phyloP scores from a whole-genome alignment of 2,797 vertebrate genomes.

The Sarcoramphus papa region DNA sequence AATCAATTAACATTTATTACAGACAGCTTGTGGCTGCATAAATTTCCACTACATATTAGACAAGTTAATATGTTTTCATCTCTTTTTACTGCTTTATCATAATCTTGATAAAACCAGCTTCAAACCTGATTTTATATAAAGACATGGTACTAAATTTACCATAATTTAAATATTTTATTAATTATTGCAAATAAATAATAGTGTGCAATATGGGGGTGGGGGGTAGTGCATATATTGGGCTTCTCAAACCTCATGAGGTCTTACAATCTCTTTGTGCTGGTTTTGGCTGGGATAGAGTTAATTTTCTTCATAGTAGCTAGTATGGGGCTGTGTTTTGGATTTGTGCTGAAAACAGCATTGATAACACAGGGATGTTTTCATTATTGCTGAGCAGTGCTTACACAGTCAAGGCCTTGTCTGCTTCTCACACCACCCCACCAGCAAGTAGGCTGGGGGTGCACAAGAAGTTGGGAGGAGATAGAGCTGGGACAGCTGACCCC shows the following conservation, averaged over 20 bases:
- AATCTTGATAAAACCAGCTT: not conserved
- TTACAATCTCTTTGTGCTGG: not conserved
- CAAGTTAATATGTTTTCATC: slow-evolving; percentile 32
- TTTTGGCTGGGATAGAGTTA: no score
- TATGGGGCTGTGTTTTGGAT: no score
- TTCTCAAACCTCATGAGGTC: not conserved
- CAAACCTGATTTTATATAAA: not conserved
- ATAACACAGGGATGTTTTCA: no score
- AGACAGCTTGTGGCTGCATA: slow-evolving; percentile 35
- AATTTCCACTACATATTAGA: slow-evolving; percentile 12
- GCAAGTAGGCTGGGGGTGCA: no score
- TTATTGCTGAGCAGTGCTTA: no score
- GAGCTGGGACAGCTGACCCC: no score
- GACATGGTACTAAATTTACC: not conserved
- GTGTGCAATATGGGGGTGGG: accelerated
- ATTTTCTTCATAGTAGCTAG: no score
- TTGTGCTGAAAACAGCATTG: no score
- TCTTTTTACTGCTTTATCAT: not conserved
- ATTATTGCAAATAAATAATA: not conserved
- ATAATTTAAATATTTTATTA: not conserved
- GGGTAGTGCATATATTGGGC: accelerated
- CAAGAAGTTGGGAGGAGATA: no score
- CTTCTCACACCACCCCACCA: no score
- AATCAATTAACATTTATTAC: slow-evolving; percentile 56
- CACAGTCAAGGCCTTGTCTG: no score